Base-by-base conservation (phyloP, 2,113 vertebrate species). In the Pelodiscus sinensis region DNA sequence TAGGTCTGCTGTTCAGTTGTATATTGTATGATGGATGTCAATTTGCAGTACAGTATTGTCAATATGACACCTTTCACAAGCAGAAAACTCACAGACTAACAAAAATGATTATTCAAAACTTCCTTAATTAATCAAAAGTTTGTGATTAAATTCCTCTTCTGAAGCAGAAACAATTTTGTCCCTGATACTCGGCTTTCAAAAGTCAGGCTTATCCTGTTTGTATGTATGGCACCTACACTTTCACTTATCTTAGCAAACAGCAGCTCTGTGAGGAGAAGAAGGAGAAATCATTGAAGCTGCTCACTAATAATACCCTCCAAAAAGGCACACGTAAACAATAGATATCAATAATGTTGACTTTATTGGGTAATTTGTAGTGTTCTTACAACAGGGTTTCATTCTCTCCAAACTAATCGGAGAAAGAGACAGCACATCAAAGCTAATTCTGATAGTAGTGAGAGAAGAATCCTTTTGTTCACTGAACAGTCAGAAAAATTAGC, bases 331-430 rank as follows among this genome's bases (percentile, higher is more conserved):
- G 1, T 60, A 80, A 86, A 81, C 38, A 84, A 8, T 68, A 94
- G 50, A 4, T 7, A 79, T 29, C 31, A 77, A 35, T 84, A 82
- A 1, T 73, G 54, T 83, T 77, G 51, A 87, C n/a, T 81, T 89
- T 68, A 62, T 52, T 65, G 13, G 9, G 27, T 65, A 81, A 77
- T 89, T 52, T 88, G 18, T 83, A 12, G 2, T 58, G 4, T 57
- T 89, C 54, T 80, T 78, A 7, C 38, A 58, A 22, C 38, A 88
- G 35, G 4, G 4, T 77, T 80, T 79, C 73, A 73, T 91, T 90
- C 81, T 3, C 19, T 90, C 89, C 18, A 60, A 89, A 18, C 52
- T 58, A 89, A 57, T 15, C 65, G 78, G 88, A 83, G 50, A 87
- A 83, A 87, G 44, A 85, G 52, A 73, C 11, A 38, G 15, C 6